A percentile compares a stretch with the other conserved stretches of the same genome.
These are phyloP conservation scores for Calcarius lapponicus DNA, from an alignment of 2,797 vertebrate genomes.

Conservation along the genomic window DNA sequence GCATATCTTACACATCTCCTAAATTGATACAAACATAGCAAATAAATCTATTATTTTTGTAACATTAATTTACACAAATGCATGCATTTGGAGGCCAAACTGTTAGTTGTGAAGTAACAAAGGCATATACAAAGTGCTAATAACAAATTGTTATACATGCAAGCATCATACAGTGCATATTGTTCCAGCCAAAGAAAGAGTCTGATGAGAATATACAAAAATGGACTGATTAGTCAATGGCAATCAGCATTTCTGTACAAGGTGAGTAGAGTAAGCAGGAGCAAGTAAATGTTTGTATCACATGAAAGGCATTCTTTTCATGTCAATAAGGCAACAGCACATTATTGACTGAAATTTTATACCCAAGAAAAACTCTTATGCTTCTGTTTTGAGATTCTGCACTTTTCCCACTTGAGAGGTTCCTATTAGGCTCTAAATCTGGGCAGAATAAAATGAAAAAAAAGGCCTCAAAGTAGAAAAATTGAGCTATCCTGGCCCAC, in stretches of 20 bases:
- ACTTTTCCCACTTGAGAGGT: constrained; percentile 40
- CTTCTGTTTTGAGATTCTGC: constrained; percentile 37
- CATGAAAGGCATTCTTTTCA: constrained; percentile 47
- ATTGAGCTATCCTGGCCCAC: not conserved
- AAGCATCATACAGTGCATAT: constrained; percentile 79
- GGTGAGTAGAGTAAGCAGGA: constrained; percentile 66
- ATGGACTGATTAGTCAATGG: constrained; percentile 74
- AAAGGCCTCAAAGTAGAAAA: not conserved
- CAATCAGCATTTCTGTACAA: constrained; percentile 69
- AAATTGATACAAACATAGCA: constrained; percentile 50
- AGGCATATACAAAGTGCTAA: constrained; percentile 74
- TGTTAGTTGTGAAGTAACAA: constrained; percentile 79
- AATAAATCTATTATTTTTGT: constrained; percentile 41
- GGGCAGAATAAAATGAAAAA: not conserved
- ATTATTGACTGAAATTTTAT: constrained; percentile 71
- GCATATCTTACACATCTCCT: not conserved
- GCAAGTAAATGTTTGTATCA: constrained; percentile 62
- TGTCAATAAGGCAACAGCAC: constrained; percentile 56
- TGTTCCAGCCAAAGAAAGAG: constrained; percentile 80
- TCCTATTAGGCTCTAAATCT: constrained; percentile 13
- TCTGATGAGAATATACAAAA: constrained; percentile 80
- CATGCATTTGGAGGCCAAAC: constrained; percentile 77
- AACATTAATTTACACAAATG: constrained; percentile 63
- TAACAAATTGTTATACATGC: constrained; percentile 78
- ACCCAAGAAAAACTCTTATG: constrained; percentile 44